Base-by-base conservation (phyloP, 2,113 vertebrate species). In the Mormoops blainvillei region DNA sequence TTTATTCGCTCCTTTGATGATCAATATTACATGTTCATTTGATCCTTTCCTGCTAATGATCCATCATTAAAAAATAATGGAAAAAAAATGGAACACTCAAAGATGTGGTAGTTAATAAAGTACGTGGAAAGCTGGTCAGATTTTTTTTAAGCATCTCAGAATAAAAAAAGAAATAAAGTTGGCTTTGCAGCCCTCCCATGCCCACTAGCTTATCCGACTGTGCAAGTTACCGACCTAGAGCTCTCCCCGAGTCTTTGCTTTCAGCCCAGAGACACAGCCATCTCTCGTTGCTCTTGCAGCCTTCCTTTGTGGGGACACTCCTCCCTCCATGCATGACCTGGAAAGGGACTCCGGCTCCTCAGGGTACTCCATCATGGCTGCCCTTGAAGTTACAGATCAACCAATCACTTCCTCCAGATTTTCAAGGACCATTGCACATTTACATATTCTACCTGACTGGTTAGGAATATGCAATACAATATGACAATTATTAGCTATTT, bases 1-100 rank as follows among this genome's bases (percentile, higher is more conserved):
- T 89, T 48, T 74, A 74, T 94, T 73, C 77, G 80, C 50, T 45
- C 63, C 81, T 96, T 92, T 95, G 91, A 96, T 94, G 92, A 97
- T 96, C 85, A 63, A 43, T 82, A 24, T 33, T 43, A 61, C 10
- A 0, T 67, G 36, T 82, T 63, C 33, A 15, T 94, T 96, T 82
- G 70, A 87, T 91, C 63, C 89, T 87, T 96, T 90, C 43, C 54
- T 63, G 28, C 50, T 38, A 36, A 33, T 58, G 67, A 96, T 50
- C 43, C 50, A 54, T 71, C 71, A 84, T 95, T 94, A 56, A 96
- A 96, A 91, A 87, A 24, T 41, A 87, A 89, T n/a, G 52, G 8
- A 4, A 22, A 43, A 43, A 11, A 43, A 20, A 15, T 26, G 78
- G 26, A 68, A 36, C 20, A 31, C 20, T 88, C 48, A 80, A 33